Evolutionary conservation across 2,888 invertebrate genomes (phyloP).

Genomic region (Tuta absoluta): DNA sequence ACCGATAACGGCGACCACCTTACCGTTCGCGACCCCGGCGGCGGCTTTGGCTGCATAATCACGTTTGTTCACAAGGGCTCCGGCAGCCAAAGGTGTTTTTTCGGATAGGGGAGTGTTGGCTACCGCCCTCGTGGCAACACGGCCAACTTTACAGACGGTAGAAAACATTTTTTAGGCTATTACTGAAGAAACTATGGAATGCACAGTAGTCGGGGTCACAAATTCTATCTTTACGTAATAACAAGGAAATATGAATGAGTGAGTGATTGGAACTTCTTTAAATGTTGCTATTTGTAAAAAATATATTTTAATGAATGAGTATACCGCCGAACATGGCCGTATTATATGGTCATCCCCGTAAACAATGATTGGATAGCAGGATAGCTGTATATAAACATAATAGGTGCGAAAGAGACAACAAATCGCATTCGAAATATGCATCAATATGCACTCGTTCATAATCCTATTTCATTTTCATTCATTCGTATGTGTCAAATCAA

Average conservation of each 20-base stretch:
- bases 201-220: slow-evolving; percentile 52
- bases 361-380: background rate
- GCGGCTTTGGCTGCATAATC: slow-evolving; percentile 61
- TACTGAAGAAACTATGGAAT: slow-evolving; percentile 41
- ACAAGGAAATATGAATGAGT: slow-evolving; percentile 33
- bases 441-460: background rate
- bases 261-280: background rate
- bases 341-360: too few relatives aligned
- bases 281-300: slow-evolving; percentile 5
- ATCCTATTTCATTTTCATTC: background rate
- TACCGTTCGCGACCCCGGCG: slow-evolving; percentile 72
- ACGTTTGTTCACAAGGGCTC: slow-evolving; percentile 64
- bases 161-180: slow-evolving; percentile 70
- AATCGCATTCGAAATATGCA: background rate
- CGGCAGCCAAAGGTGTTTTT: slow-evolving; percentile 75
- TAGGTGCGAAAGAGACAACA: background rate
- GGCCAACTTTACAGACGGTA: slow-evolving; percentile 77
- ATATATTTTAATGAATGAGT: background rate
- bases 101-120: slow-evolving; percentile 75
- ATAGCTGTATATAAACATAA: background rate
- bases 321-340: too few relatives aligned
- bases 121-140: slow-evolving; percentile 75
- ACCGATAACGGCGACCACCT: slow-evolving; percentile 95
- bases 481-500: background rate
- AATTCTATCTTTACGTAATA: slow-evolving; percentile 65